Base-by-base conservation (phyloP, 2,888 invertebrate species). In the Didymodactylos carnosus region DNA sequence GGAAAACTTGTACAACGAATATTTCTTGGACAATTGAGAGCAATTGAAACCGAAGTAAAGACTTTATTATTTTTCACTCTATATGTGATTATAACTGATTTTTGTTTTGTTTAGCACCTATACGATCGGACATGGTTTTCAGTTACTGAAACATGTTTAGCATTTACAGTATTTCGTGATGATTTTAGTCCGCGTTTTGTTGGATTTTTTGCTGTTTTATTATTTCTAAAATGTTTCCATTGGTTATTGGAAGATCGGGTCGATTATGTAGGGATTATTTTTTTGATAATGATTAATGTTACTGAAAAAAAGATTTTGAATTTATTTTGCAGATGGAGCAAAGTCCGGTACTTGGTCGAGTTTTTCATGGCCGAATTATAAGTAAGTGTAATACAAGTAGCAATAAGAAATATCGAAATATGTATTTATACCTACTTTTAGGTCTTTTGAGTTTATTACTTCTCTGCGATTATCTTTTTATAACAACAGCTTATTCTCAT, bases 281-380 rank as follows among this genome's bases (percentile, higher is more conserved):
- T 2, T 35, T 16, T 1, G 7, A 35, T 13, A 14, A 2, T 49
- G 11, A 23, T 3, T 53, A 13, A 11, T 25, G 8, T 14, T 13
- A 6, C 16, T 27, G 8, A 35, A 19, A n/a, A 62, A 8, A 49
- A 8, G 10, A 27, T 19, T 16, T 35, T 35, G 7, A n/a, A 62
- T 62, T n/a, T 62, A n/a, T n/a, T n/a, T n/a, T n/a, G n/a, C n/a
- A 94, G 94, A 99, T 98, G 98, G 98, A 98, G 85, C 87, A 97
- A 81, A 95, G 94, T 84, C 98, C 98, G 35, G 89, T 95, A 0
- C 94, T 99, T 80, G 92, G 97, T 72, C 88, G 89, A 87, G 82
- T 95, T 75, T 99, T 99, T 84, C 98, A 98, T 83, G 84, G 93
- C 41, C 86, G 98, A 81, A 92, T 94, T 62, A 49, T 81, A 86